A percentile compares a stretch with the other conserved stretches of the same genome.
Evolutionary conservation across 2,888 invertebrate genomes (phyloP).

Genomic region (Caenorhabditis parvicauda): DNA sequence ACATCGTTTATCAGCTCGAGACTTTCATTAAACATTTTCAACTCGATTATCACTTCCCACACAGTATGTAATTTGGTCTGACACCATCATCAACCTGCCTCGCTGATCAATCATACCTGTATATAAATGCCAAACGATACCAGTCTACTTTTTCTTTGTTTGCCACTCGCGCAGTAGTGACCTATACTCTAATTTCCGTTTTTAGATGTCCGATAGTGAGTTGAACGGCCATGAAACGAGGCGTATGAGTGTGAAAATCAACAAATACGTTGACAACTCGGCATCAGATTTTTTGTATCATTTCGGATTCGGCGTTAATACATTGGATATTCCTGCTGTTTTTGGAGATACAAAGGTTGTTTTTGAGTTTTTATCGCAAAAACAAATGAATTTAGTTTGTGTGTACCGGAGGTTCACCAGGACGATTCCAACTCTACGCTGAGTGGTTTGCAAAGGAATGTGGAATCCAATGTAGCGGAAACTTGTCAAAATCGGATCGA

Average conservation of each 20-base stretch:
- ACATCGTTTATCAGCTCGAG: no score
- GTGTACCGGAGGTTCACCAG: constrained; percentile 65
- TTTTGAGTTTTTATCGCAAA: neutral
- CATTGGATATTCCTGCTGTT: constrained; percentile 40
- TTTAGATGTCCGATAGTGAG: constrained; percentile 6
- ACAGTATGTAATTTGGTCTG: no score
- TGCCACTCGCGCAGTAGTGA: no score
- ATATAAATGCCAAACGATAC: no score
- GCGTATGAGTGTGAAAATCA: no score
- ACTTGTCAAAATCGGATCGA: constrained; percentile 64
- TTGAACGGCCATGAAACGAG: constrained; percentile 17
- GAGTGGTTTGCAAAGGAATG: constrained; percentile 62
- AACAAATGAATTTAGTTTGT: constrained; percentile 64
- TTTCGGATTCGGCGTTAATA: constrained; percentile 50
- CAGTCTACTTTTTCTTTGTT: no score
- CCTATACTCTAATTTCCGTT: no score
- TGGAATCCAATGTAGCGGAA: constrained; percentile 40
- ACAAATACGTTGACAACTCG: constrained; percentile 38
- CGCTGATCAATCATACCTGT: no score
- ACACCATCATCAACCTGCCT: no score
- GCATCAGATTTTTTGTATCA: constrained; percentile 53
- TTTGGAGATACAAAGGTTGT: constrained; percentile 44
- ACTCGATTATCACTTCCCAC: no score
- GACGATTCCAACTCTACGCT: constrained; percentile 65
- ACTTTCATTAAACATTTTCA: no score